Percentiles rank a stretch among this genome's conserved stretches.
These are phyloP conservation scores for Heliconius charithonia DNA, from an alignment of 2,888 invertebrate genomes.

Conservation along the genomic window DNA sequence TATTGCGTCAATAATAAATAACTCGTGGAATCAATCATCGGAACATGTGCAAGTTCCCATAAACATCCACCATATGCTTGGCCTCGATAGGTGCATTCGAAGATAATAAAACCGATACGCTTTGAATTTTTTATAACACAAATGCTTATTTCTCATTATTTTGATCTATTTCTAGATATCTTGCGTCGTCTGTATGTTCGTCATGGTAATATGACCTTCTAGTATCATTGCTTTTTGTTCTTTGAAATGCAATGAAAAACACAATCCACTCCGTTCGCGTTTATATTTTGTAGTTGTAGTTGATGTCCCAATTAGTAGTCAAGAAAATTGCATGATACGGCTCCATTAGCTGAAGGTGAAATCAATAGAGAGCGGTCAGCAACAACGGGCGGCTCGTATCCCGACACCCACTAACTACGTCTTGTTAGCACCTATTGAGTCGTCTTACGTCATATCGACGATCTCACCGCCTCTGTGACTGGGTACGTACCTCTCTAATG, in stretches of 20 bases:
- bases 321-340: constrained; percentile 60
- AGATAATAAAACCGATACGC: constrained; percentile 37
- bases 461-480: constrained; percentile 57
- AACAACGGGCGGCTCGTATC: constrained; percentile 50
- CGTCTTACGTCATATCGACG: constrained; percentile 66
- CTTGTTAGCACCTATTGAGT: constrained; percentile 72
- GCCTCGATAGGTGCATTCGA: constrained; percentile 33
- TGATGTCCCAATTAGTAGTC: constrained; percentile 57
- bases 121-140: constrained; percentile 39
- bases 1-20: constrained; percentile 13
- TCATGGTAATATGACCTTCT: constrained; percentile 45
- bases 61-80: constrained; percentile 45
- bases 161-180: constrained; percentile 17
- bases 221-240: constrained; percentile 51
- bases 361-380: constrained; percentile 61
- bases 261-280: constrained; percentile 35
- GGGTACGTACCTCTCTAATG: constrained; percentile 62
- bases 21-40: constrained; percentile 14
- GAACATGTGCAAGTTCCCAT: constrained; percentile 49
- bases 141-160: constrained; percentile 23
- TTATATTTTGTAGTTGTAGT: constrained; percentile 35
- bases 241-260: constrained; percentile 45
- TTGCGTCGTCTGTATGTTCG: constrained; percentile 17
- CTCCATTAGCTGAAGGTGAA: constrained; percentile 67
- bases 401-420: constrained; percentile 58